These are phyloP conservation scores for Argyresthia goedartella DNA, from an alignment of 2,888 invertebrate species.

Conservation along the genomic window DNA sequence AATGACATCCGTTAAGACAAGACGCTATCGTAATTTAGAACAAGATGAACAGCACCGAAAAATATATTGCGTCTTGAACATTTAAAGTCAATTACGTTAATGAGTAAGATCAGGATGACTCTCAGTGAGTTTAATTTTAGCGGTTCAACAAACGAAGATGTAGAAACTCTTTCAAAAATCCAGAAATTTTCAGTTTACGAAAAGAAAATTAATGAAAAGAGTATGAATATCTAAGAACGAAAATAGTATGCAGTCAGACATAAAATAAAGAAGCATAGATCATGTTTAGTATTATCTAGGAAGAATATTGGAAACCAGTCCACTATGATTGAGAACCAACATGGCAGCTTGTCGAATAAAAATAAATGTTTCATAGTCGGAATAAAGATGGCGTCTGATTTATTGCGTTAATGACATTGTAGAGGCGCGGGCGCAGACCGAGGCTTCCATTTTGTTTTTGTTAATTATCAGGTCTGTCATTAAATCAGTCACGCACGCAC, in stretches of 20 bases:
- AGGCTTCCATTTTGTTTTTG: constrained; percentile 52
- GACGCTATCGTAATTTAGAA: too few relatives aligned
- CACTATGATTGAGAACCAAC: constrained; percentile 16
- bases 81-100: too few relatives aligned
- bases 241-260: not conserved
- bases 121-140: too few relatives aligned
- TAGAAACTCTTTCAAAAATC: too few relatives aligned
- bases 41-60: too few relatives aligned
- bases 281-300: not conserved
- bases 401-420: constrained; percentile 53
- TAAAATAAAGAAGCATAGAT: not conserved
- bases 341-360: constrained; percentile 26
- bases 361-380: constrained; percentile 40
- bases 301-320: constrained; percentile 12
- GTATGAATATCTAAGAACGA: not conserved
- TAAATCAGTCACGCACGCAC: constrained; percentile 42
- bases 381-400: constrained; percentile 64
- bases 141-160: too few relatives aligned
- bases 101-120: too few relatives aligned
- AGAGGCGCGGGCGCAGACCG: constrained; percentile 37
- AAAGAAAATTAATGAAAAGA: too few relatives aligned
- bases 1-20: too few relatives aligned
- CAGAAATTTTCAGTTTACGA: too few relatives aligned
- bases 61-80: too few relatives aligned
- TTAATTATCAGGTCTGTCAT: constrained; percentile 40